These are phyloP conservation scores for Muscicapa striata DNA, from an alignment of 2,797 vertebrate species.

Conservation along the genomic window DNA sequence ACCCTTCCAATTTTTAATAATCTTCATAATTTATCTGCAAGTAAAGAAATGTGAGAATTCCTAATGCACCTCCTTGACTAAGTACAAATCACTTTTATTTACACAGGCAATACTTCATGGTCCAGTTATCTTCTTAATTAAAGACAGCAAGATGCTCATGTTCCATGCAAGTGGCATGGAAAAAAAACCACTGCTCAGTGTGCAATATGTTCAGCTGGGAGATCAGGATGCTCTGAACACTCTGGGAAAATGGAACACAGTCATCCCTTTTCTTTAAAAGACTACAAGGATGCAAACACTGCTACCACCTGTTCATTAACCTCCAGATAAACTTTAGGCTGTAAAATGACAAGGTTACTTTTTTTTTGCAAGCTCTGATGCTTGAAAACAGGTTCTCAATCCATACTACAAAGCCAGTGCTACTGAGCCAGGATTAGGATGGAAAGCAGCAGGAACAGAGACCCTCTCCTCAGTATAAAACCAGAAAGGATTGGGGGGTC, in stretches of 20 bases:
- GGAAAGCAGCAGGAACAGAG: not conserved
- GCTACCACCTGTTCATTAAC: not conserved
- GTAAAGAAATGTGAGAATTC: slow-evolving; percentile 76
- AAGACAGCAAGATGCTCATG: slow-evolving; percentile 82
- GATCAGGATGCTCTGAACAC: slow-evolving; percentile 47
- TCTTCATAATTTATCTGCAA: slow-evolving; percentile 77
- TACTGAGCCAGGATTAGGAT: not conserved
- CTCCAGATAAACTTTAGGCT: not conserved
- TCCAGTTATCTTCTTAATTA: slow-evolving; percentile 90
- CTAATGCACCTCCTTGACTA: slow-evolving; percentile 72
- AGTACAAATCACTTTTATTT: slow-evolving; percentile 81
- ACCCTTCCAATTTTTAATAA: slow-evolving; percentile 78
- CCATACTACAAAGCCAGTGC: not conserved
- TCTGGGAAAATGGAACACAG: not conserved
- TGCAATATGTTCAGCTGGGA: slow-evolving; percentile 70
- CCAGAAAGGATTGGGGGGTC: not conserved
- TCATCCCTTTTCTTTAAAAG: slow-evolving; percentile 30
- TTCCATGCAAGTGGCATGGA: slow-evolving; percentile 75
- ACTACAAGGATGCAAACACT: not conserved
- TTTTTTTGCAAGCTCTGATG: not conserved
- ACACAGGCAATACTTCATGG: slow-evolving; percentile 83
- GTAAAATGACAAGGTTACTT: not conserved
- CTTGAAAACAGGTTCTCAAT: not conserved
- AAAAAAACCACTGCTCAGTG: slow-evolving; percentile 65
- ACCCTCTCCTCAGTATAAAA: not conserved